A percentile compares a stretch with the other conserved stretches of the same genome.
Evolutionary conservation across 2,113 vertebrate species (phyloP).

Genomic region (Sebastes fasciatus): DNA sequence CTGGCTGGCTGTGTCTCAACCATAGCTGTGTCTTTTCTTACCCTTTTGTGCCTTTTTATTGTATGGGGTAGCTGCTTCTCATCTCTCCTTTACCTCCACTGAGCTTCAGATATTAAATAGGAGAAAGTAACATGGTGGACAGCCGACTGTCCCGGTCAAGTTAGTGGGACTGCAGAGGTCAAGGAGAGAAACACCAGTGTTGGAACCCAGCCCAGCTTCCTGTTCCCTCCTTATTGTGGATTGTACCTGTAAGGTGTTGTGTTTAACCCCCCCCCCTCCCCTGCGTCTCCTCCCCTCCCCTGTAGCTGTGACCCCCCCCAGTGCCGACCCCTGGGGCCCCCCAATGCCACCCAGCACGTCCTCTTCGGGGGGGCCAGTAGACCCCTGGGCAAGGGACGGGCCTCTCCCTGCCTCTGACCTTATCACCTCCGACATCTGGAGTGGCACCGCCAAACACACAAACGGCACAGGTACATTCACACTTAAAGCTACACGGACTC

Average conservation of each 20-base stretch:
- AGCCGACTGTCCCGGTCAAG: slow-evolving; percentile 1
- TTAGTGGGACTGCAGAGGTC: slow-evolving; percentile 48
- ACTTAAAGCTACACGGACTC: slow-evolving; percentile 41
- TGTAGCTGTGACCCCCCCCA: slow-evolving; percentile 86
- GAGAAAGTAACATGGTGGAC: neutral
- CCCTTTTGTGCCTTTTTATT: slow-evolving; percentile 38
- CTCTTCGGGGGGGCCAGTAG: slow-evolving; percentile 83
- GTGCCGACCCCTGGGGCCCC: slow-evolving; percentile 86
- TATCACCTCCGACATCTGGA: slow-evolving; percentile 85
- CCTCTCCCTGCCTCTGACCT: slow-evolving; percentile 80
- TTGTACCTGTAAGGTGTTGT: slow-evolving; percentile 72
- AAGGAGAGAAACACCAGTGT: slow-evolving; percentile 65
- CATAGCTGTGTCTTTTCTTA: slow-evolving; percentile 62
- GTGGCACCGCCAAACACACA: slow-evolving; percentile 84
- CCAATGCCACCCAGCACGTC: slow-evolving; percentile 81
- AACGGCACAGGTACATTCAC: slow-evolving; percentile 86
- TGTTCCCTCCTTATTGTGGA: slow-evolving; percentile 65
- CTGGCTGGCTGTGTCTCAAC: slow-evolving; percentile 75
- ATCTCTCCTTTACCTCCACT: slow-evolving; percentile 69
- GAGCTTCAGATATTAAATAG: slow-evolving; percentile 15
- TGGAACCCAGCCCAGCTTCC: slow-evolving; percentile 68
- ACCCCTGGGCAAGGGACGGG: slow-evolving; percentile 85
- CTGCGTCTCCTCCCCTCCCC: slow-evolving; percentile 72
- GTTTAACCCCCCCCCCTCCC: slow-evolving; percentile 73
- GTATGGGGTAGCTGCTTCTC: slow-evolving; percentile 41